Evolutionary conservation across 1,140 invertebrate species (phyloP).

Genomic region (Eriocheir sinensis): DNA sequence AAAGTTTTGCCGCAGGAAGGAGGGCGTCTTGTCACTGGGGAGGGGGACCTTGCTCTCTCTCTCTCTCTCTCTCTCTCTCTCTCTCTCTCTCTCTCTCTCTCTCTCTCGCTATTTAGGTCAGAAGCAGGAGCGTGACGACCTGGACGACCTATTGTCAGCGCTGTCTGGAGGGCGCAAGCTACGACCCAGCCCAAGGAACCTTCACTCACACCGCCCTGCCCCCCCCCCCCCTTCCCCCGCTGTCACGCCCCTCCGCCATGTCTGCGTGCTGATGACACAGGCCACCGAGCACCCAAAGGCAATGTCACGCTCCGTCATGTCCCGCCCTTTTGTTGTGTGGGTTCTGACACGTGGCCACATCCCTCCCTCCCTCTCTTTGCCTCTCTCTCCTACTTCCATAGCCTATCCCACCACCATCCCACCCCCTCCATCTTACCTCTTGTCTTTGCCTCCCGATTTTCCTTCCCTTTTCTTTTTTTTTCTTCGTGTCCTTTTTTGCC

Average conservation of each 20-base stretch:
- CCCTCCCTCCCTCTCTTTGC: not conserved
- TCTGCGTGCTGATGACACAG: not conserved
- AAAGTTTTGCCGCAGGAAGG: too few relatives aligned
- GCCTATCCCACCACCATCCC: too few relatives aligned
- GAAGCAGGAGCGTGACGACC: conserved; percentile 1
- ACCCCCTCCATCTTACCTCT: too few relatives aligned
- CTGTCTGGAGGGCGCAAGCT: not conserved
- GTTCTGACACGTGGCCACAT: not conserved
- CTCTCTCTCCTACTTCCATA: too few relatives aligned
- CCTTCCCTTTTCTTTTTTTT: too few relatives aligned
- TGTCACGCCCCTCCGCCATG: too few relatives aligned
- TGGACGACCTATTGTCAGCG: not conserved
- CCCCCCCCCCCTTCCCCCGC: not conserved
- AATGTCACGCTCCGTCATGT: conserved; percentile 10
- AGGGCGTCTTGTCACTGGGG: too few relatives aligned
- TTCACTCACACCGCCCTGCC: not conserved
- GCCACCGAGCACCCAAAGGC: not conserved
- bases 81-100: too few relatives aligned
- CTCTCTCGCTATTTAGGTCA: not conserved
- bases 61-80: too few relatives aligned
- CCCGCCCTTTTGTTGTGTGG: conserved; percentile 6
- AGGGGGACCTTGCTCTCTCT: too few relatives aligned
- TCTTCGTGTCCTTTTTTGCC: too few relatives aligned
- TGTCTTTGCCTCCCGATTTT: too few relatives aligned
- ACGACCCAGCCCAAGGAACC: not conserved